phyloP scores from a whole-genome alignment of 2,888 invertebrate species.

The Epinotia ramella region DNA sequence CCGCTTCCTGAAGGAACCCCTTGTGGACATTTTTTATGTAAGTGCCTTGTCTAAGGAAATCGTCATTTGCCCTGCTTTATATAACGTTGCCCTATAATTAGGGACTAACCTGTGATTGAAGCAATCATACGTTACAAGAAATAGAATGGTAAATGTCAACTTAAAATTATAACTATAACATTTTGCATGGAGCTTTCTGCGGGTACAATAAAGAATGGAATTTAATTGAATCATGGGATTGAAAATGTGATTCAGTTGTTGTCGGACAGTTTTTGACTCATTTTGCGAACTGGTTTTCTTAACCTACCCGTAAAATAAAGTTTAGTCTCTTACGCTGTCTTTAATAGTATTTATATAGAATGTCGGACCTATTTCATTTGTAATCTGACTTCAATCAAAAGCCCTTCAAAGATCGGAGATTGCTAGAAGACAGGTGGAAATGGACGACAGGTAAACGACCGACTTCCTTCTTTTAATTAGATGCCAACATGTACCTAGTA shows the following conservation, averaged over 20 bases:
- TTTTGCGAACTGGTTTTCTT: no score
- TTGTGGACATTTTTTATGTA: constrained; percentile 59
- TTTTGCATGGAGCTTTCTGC: no score
- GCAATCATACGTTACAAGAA: constrained; percentile 15
- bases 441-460: constrained; percentile 57
- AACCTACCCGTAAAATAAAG: neutral
- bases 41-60: constrained; percentile 59
- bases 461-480: constrained; percentile 68
- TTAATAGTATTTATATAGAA: neutral
- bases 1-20: constrained; percentile 74
- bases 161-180: no score
- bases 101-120: constrained; percentile 32
- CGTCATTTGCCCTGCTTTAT: constrained; percentile 53
- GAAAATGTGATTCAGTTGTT: neutral
- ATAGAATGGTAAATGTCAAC: neutral
- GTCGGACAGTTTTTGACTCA: neutral
- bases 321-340: neutral
- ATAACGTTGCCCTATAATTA: constrained; percentile 35
- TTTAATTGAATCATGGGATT: neutral
- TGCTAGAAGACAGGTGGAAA: constrained; percentile 66
- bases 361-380: constrained; percentile 53
- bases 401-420: constrained; percentile 51
- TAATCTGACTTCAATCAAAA: constrained; percentile 70
- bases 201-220: no score
- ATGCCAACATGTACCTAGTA: constrained; percentile 44